phyloP scores from a whole-genome alignment of 2,113 vertebrate genomes.

The Megaceryle torquata region DNA sequence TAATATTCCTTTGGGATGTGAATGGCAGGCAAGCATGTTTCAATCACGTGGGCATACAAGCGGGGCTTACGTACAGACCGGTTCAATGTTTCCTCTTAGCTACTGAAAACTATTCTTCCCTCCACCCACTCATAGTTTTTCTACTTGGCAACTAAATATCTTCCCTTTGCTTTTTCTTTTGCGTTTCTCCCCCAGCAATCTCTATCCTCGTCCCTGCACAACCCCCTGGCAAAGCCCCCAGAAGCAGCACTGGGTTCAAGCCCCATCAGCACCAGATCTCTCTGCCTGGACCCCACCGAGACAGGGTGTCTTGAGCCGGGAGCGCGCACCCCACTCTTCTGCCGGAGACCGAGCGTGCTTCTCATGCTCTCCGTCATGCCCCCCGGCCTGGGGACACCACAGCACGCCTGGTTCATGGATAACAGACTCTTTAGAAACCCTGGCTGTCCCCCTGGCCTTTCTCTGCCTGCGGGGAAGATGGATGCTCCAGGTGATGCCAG shows the following conservation, averaged over 20 bases:
- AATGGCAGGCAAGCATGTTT: background rate
- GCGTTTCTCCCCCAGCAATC: background rate
- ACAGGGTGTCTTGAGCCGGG: fast-evolving
- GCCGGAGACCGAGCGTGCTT: background rate
- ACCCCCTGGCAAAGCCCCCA: background rate
- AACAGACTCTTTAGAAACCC: background rate
- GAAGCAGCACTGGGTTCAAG: background rate
- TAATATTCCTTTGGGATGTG: conserved; percentile 87
- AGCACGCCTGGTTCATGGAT: fast-evolving
- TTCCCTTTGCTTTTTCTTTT: background rate
- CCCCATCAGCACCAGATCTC: fast-evolving
- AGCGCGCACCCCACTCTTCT: background rate
- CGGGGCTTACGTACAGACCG: background rate
- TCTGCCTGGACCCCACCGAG: background rate
- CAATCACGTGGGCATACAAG: fast-evolving
- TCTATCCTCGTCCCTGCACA: fast-evolving
- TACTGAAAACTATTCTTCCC: background rate
- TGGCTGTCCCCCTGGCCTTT: background rate
- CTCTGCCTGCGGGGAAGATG: background rate
- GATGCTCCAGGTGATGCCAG: background rate
- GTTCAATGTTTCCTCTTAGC: background rate
- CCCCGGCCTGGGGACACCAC: background rate
- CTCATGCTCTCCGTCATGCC: fast-evolving
- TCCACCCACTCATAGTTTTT: background rate
- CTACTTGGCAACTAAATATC: background rate